Percentiles rank a stretch among this genome's conserved stretches.
Conservation (phyloP, 2,113 vertebrate genomes). For the Ammospiza nelsoni region DNA sequence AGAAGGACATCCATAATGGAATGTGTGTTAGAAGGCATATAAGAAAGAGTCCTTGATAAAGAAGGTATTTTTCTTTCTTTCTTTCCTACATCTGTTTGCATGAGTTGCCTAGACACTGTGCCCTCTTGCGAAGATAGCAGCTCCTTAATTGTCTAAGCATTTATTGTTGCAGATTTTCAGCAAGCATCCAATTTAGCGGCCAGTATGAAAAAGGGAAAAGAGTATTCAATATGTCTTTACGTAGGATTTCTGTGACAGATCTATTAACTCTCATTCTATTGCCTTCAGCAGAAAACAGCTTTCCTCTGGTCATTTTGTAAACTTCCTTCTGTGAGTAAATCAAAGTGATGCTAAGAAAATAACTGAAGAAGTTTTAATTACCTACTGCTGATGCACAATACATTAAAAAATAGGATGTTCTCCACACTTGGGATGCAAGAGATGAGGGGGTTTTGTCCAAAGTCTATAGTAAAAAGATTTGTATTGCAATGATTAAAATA, state of each 20-base stretch:
- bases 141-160: not conserved
- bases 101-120: not conserved
- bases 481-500: not conserved
- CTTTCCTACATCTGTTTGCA: not conserved
- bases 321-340: not conserved
- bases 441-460: not conserved
- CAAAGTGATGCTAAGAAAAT: not conserved
- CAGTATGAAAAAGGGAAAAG: not conserved
- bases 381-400: not conserved
- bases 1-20: not conserved
- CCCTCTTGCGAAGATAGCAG: not conserved
- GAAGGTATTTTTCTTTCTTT: not conserved
- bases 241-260: not conserved
- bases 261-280: not conserved
- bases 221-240: not conserved
- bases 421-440: not conserved
- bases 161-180: not conserved
- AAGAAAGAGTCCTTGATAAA: not conserved
- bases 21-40: not conserved
- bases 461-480: not conserved
- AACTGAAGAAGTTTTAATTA: slow-evolving; percentile 6
- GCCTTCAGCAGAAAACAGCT: slow-evolving; percentile 8
- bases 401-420: not conserved
- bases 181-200: not conserved
- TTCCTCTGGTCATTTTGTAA: not conserved